phyloP scores from a whole-genome alignment of 2,888 invertebrate genomes.

The Megalurothrips usitatus region DNA sequence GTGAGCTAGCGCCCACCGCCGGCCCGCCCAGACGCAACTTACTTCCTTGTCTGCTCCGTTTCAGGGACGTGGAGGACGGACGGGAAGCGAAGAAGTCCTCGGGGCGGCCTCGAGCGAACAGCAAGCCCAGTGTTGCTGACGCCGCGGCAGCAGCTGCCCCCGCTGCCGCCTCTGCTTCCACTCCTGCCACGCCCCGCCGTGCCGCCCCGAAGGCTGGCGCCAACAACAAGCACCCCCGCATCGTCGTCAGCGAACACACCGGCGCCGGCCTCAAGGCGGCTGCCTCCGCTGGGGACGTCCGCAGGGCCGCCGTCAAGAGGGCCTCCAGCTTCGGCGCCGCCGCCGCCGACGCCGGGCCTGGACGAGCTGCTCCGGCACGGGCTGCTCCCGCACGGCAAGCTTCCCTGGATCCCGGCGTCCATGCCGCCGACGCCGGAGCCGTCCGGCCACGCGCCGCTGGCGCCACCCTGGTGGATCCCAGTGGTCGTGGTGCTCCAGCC shows the following conservation, averaged over 20 bases:
- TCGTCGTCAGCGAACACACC: neutral
- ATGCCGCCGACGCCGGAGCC: neutral
- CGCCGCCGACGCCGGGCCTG: too few relatives aligned
- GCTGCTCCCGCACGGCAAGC: too few relatives aligned
- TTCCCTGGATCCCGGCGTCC: neutral
- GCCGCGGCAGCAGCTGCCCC: neutral
- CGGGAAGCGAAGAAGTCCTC: conserved; percentile 5
- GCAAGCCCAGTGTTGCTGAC: neutral
- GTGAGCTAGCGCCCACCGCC: too few relatives aligned
- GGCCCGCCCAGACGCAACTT: too few relatives aligned
- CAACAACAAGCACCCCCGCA: neutral
- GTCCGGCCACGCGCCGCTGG: too few relatives aligned
- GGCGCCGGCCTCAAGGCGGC: neutral
- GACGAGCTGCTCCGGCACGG: too few relatives aligned
- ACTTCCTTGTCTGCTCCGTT: neutral
- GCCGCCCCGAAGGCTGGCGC: neutral
- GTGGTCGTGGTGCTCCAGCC: too few relatives aligned
- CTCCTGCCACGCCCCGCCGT: neutral
- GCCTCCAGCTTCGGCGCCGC: too few relatives aligned
- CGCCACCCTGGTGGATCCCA: too few relatives aligned
- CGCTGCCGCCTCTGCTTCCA: neutral
- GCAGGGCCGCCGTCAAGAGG: too few relatives aligned
- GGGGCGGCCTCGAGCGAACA: neutral
- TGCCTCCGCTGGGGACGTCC: neutral
- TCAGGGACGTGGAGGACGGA: conserved; percentile 12